Evolutionary conservation across 2,888 invertebrate species (phyloP).

Genomic region (Macropis europaea): DNA sequence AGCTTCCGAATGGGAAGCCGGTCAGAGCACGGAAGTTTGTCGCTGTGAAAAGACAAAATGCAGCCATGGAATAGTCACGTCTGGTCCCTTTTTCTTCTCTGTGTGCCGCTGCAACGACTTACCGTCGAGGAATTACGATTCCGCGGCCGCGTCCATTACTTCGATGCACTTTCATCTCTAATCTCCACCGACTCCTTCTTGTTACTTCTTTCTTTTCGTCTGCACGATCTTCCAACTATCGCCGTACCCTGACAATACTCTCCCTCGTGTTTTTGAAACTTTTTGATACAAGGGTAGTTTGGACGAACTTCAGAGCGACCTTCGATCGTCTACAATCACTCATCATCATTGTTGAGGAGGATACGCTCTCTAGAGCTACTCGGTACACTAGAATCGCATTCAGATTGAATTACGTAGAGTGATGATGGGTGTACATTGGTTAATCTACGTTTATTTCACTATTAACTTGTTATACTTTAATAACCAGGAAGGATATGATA

Average conservation of each 20-base stretch:
- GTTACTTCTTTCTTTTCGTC: conserved; percentile 9
- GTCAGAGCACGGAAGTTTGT: conserved; percentile 21
- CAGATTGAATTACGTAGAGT: too few species aligned
- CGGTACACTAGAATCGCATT: too few species aligned
- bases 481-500: too few species aligned
- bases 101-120: conserved; percentile 18
- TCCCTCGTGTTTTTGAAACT: too few species aligned
- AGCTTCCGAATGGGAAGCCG: conserved; percentile 39
- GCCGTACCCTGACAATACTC: not conserved
- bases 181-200: conserved; percentile 32
- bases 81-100: conserved; percentile 17
- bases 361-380: too few species aligned
- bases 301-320: not conserved
- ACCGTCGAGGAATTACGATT: conserved; percentile 30
- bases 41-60: conserved; percentile 37
- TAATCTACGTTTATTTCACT: too few species aligned
- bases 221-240: not conserved
- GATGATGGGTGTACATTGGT: too few species aligned
- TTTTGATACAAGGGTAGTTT: not conserved
- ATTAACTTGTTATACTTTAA: too few species aligned
- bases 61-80: conserved; percentile 27
- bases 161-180: conserved; percentile 44
- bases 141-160: conserved; percentile 41
- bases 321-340: not conserved
- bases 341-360: too few species aligned